A percentile compares a stretch with the other conserved stretches of the same genome.
These are phyloP conservation scores for Gavia stellata DNA, from an alignment of 2,113 vertebrate genomes.

Conservation along the genomic window DNA sequence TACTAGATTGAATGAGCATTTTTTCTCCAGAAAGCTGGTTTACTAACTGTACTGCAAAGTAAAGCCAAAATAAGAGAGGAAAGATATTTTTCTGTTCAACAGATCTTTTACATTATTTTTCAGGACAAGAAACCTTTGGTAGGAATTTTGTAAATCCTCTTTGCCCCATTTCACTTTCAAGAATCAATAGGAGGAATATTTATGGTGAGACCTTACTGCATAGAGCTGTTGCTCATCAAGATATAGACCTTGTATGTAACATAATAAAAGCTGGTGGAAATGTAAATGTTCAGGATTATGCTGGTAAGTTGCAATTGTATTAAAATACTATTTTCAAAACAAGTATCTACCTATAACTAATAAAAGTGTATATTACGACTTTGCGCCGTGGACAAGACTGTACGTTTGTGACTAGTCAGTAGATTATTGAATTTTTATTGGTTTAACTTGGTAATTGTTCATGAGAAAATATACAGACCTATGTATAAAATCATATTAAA, in stretches of 20 bases:
- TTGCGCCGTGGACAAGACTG: not conserved
- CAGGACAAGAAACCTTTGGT: conserved; percentile 25
- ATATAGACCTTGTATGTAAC: conserved; percentile 46
- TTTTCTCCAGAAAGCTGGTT: not conserved
- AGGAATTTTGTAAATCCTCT: not conserved
- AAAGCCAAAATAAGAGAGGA: not conserved
- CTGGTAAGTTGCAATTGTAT: conserved; percentile 67
- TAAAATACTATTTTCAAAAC: not conserved
- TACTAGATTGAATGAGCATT: not conserved
- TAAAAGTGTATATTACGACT: not conserved
- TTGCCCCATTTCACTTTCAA: not conserved
- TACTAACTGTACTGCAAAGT: not conserved
- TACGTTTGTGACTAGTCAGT: not conserved
- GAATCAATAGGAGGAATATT: conserved; percentile 63
- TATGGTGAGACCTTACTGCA: conserved; percentile 77
- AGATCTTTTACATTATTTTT: not conserved
- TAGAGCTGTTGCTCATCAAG: conserved; percentile 60
- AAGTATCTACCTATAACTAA: not conserved
- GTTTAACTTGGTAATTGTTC: not conserved
- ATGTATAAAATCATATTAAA: not conserved
- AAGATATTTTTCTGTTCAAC: not conserved
- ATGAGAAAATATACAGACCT: not conserved
- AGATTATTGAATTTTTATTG: not conserved
- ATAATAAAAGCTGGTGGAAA: conserved; percentile 68
- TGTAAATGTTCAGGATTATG: conserved; percentile 73